Percentiles rank a stretch among this genome's conserved stretches.
Conservation (phyloP, 2,888 invertebrate species). For the Gordius sp. region DNA sequence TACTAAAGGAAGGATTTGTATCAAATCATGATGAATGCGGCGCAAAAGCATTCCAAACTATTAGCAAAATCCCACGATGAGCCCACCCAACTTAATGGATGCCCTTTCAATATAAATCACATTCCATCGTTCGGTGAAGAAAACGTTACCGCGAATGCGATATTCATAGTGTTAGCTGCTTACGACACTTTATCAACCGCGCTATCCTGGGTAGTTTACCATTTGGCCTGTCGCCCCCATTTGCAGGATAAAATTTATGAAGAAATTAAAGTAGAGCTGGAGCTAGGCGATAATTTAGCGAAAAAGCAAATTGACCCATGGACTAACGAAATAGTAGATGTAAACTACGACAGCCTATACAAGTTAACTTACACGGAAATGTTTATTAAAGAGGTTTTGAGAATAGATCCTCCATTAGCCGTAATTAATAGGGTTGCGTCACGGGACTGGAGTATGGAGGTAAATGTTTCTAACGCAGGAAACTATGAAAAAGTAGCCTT, state of each 20-base stretch:
- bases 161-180: not conserved
- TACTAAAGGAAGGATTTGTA: not conserved
- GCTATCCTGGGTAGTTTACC: not conserved
- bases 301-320: too few relatives aligned
- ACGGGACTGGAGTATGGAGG: conserved; percentile 21
- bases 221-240: not conserved
- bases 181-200: conserved; percentile 13
- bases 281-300: too few relatives aligned
- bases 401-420: conserved; percentile 23
- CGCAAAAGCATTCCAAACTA: too few relatives aligned
- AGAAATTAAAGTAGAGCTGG: conserved; percentile 9
- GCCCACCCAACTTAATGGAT: too few relatives aligned
- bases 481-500: conserved; percentile 20
- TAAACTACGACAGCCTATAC: conserved; percentile 21
- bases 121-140: too few relatives aligned
- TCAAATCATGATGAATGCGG: conserved; percentile 1
- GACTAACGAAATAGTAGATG: too few relatives aligned
- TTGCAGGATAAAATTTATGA: conserved; percentile 3
- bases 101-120: too few relatives aligned
- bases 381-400: conserved; percentile 24
- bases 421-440: conserved; percentile 21
- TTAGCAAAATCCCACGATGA: too few relatives aligned
- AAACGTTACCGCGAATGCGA: conserved; percentile 1
- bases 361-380: conserved; percentile 23
- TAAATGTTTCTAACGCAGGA: conserved; percentile 20